Evolutionary conservation across 2,888 invertebrate genomes (phyloP).

Genomic region (Plebejus melissa): DNA sequence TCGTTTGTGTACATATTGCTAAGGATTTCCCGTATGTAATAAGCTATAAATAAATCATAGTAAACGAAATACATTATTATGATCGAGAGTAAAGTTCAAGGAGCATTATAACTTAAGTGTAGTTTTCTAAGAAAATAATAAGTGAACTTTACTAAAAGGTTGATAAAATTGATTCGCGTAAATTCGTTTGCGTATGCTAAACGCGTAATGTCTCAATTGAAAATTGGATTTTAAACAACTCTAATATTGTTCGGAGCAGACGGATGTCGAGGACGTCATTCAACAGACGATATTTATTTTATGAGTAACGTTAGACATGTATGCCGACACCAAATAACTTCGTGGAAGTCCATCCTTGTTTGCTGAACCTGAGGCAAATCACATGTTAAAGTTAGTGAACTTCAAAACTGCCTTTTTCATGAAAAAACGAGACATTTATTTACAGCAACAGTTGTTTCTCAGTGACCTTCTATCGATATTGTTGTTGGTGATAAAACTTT

Average conservation of each 20-base stretch:
- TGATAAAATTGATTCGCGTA: neutral
- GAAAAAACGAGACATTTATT: neutral
- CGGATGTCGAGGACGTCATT: slow-evolving; percentile 14
- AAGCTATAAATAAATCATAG: slow-evolving; percentile 2
- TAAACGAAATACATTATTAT: neutral
- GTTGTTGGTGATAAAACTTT: neutral
- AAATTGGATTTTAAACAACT: neutral
- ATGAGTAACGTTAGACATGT: neutral
- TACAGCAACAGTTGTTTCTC: neutral
- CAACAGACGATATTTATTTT: neutral
- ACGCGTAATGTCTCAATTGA: neutral
- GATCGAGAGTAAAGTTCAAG: neutral
- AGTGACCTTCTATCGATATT: neutral
- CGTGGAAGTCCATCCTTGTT: neutral
- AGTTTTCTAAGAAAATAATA: neutral
- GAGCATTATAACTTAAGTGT: neutral
- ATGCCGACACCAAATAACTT: neutral
- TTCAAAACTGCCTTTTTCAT: neutral
- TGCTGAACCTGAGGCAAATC: neutral
- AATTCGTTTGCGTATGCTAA: neutral
- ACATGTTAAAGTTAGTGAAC: neutral
- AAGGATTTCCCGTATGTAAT: neutral
- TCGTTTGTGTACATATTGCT: neutral
- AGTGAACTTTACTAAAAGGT: neutral
- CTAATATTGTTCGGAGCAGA: neutral